Percentiles rank a stretch among this genome's conserved stretches.
Conservation (phyloP, 2,113 vertebrate genomes). For the Ginglymostoma cirratum region DNA sequence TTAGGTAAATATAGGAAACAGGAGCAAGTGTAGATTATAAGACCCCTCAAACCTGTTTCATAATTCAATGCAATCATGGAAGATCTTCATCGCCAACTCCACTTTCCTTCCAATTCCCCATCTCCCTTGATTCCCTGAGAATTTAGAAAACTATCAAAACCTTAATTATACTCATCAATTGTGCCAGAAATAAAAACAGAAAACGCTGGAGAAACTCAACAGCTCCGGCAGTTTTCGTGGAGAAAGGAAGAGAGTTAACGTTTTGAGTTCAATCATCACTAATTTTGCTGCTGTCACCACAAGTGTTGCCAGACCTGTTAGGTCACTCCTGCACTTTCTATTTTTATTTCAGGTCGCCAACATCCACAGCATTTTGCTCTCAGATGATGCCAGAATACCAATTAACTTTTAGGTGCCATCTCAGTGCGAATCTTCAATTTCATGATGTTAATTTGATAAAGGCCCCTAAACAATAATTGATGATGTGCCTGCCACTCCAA, state of each 20-base stretch:
- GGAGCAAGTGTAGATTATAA: not conserved
- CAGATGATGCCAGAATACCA: too few relatives aligned
- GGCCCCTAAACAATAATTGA: not conserved
- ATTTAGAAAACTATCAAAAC: not conserved
- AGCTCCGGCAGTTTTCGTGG: too few relatives aligned
- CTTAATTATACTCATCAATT: not conserved
- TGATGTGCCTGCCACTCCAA: too few relatives aligned
- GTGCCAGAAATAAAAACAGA: too few relatives aligned
- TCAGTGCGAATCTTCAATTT: not conserved
- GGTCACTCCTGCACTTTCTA: too few relatives aligned
- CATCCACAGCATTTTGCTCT: too few relatives aligned
- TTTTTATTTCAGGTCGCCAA: too few relatives aligned
- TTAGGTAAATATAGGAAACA: not conserved
- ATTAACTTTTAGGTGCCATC: not conserved
- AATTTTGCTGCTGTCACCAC: too few relatives aligned
- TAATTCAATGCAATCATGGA: not conserved
- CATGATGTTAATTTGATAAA: not conserved
- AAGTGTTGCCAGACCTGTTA: too few relatives aligned
- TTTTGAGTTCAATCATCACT: too few relatives aligned
- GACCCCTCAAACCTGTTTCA: not conserved
- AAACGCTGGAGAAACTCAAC: too few relatives aligned
- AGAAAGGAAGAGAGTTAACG: too few relatives aligned
- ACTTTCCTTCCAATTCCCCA: not conserved
- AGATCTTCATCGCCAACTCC: not conserved
- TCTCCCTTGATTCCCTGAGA: not conserved